Percentiles rank a stretch among this genome's conserved stretches.
phyloP scores from a whole-genome alignment of 2,797 vertebrate genomes.

The Pitangus sulphuratus region DNA sequence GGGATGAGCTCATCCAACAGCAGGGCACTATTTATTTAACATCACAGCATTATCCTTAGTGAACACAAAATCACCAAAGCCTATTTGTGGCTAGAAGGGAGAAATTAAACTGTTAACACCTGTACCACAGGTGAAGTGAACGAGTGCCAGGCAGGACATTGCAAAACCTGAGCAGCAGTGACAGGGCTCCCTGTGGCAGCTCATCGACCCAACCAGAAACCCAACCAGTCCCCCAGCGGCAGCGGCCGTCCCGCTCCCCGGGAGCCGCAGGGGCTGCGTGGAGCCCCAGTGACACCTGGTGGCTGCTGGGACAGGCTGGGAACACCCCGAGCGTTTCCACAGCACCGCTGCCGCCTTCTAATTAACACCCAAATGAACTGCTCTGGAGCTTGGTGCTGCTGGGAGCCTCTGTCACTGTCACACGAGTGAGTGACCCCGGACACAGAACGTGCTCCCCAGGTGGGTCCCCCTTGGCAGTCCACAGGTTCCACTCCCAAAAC shows the following conservation, averaged over 20 bases:
- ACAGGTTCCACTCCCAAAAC: neutral
- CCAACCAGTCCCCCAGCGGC: neutral
- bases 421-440: neutral
- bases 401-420: neutral
- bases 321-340: neutral
- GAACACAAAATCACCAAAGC: neutral
- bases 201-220: neutral
- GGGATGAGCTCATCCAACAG: neutral
- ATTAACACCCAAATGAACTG: neutral
- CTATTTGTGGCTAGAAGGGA: neutral
- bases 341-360: neutral
- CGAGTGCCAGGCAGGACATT: accelerated
- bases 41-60: neutral
- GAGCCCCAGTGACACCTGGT: conserved; percentile 44
- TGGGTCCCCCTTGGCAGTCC: neutral
- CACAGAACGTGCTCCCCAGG: neutral
- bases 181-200: neutral
- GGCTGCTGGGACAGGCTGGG: neutral
- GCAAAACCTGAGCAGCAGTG: neutral
- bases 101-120: neutral
- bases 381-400: neutral
- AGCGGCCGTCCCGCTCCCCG: neutral
- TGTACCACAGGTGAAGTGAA: neutral
- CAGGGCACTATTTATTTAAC: neutral
- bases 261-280: neutral